Base-by-base conservation (phyloP, 2,797 vertebrate species). In the Trachops cirrhosus region DNA sequence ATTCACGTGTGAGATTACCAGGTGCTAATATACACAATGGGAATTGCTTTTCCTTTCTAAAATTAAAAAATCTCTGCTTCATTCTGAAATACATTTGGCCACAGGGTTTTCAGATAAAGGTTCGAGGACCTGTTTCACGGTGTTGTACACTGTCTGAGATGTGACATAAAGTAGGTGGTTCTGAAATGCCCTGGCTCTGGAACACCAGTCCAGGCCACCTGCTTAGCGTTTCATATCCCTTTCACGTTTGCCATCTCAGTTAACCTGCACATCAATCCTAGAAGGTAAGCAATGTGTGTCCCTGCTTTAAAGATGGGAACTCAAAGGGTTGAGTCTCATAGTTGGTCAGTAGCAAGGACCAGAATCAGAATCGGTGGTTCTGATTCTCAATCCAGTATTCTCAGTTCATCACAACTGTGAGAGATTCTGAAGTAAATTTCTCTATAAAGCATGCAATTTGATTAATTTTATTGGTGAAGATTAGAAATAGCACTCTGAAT, bases 401-500 rank as follows among this genome's bases (percentile, higher is more conserved):
- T n/a, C 37, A 67, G 37, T 62, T 92, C 91, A 91, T 96, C 86
- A 94, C 79, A 46, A 39, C 70, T 68, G 59, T 89, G 77, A 95
- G 50, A 78, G 57, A 78, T 73, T 70, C 54, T 91, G 64, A 96
- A 95, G 78, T 39, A 26, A 92, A 93, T 93, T 86, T 52, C 62
- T 92, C 80, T 74, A 92, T 70, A 91, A 95, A 94, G 80, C 71
- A 78, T 75, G 57, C 39, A 59, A 94, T 85, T 97, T 91, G 88
- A 97, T 92, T 92, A 96, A 85, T 95, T 95, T 96, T 96, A 74
- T 86, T 74, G 52, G 68, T 2, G 48, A 96, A 89, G 86, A 44
- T 96, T 93, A 95, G 93, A 96, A 96, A 97, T 85, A 95, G 88
- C 71, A 82, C 71, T 93, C 84, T 91, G 86, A 96, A 94, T 95